Evolutionary conservation across 2,888 invertebrate species (phyloP).

Genomic region (Hoplodrina ambigua): DNA sequence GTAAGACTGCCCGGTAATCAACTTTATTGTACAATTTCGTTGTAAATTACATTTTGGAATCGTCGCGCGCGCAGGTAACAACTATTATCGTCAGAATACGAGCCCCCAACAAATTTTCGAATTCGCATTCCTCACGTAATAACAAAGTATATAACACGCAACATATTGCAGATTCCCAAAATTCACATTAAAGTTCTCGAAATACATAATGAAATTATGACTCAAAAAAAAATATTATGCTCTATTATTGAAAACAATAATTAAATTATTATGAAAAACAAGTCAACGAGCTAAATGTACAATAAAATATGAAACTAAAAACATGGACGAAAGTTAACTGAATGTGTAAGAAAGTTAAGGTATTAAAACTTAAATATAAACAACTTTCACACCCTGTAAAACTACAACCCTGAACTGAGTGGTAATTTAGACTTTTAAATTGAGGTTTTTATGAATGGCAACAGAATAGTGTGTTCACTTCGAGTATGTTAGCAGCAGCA

Average conservation of each 20-base stretch:
- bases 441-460: constrained; percentile 62
- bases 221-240: constrained; percentile 87
- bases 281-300: constrained; percentile 85
- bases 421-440: constrained; percentile 55
- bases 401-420: constrained; percentile 77
- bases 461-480: constrained; percentile 57
- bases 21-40: constrained; percentile 38
- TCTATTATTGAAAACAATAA: constrained; percentile 83
- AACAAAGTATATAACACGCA: constrained; percentile 66
- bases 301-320: constrained; percentile 89
- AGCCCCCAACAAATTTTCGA: constrained; percentile 44
- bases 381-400: constrained; percentile 86
- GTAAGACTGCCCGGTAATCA: constrained; percentile 27
- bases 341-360: constrained; percentile 84
- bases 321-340: constrained; percentile 88
- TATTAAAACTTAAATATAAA: constrained; percentile 80
- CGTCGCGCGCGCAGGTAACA: constrained; percentile 51
- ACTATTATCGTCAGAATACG: constrained; percentile 48
- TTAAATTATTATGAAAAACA: constrained; percentile 88
- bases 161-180: constrained; percentile 89
- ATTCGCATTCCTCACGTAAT: constrained; percentile 44
- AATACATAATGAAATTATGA: constrained; percentile 77
- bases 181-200: constrained; percentile 76
- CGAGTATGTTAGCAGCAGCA: constrained; percentile 60
- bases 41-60: constrained; percentile 42